Percentiles rank a stretch among this genome's conserved stretches.
Conservation (phyloP, 2,888 invertebrate species). For the Lobophora halterata region DNA sequence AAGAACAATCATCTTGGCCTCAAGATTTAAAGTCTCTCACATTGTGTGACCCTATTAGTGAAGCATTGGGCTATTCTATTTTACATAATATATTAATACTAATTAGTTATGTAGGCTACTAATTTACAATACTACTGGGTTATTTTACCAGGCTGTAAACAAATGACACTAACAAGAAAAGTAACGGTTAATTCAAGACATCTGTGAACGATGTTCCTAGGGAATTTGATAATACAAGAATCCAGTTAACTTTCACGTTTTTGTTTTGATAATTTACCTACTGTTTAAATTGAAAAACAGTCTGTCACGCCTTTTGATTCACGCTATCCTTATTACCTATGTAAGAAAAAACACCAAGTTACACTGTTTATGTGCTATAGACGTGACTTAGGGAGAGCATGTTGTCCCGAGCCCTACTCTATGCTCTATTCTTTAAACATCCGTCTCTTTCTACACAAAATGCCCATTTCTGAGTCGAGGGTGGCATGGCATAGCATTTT, state of each 20-base stretch:
- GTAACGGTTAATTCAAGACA: slow-evolving; percentile 2
- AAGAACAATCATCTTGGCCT: slow-evolving; percentile 5
- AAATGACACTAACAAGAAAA: slow-evolving; percentile 11
- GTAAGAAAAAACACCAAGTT: too few relatives aligned
- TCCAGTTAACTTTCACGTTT: too few relatives aligned
- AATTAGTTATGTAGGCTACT: slow-evolving; percentile 7
- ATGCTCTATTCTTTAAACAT: slow-evolving; percentile 35
- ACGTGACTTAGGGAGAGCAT: too few relatives aligned
- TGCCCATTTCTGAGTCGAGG: slow-evolving; percentile 32
- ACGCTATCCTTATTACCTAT: slow-evolving; percentile 20
- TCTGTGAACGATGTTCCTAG: too few relatives aligned
- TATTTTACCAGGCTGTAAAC: slow-evolving; percentile 6
- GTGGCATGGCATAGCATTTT: too few relatives aligned
- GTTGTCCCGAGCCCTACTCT: too few relatives aligned
- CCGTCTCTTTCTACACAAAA: slow-evolving; percentile 38
- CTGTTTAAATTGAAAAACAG: slow-evolving; percentile 7
- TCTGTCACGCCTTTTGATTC: slow-evolving; percentile 6
- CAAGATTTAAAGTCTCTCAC: slow-evolving; percentile 9
- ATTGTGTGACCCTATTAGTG: slow-evolving; percentile 7
- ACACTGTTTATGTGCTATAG: too few relatives aligned
- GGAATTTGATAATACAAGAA: too few relatives aligned
- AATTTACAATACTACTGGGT: too few relatives aligned
- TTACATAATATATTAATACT: too few relatives aligned
- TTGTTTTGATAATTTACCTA: too few relatives aligned
- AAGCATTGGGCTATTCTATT: neutral